Base-by-base conservation (phyloP, 2,888 invertebrate species). In the Pseudococcus longispinus region DNA sequence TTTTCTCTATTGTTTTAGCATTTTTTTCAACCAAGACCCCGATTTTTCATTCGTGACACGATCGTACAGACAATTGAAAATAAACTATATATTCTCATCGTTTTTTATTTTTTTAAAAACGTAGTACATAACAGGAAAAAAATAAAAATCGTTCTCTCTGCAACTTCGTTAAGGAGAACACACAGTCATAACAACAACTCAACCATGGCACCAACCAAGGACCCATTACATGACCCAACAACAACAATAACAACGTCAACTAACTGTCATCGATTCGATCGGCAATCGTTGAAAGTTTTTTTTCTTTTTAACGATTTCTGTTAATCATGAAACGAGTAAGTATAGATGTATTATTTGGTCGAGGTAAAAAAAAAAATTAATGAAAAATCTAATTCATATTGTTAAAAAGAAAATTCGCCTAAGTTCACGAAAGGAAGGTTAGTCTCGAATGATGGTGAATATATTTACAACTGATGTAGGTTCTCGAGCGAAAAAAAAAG, bases 41-140 rank as follows among this genome's bases (percentile, higher is more conserved):
- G n/a, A 15, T 55, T 18, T 13, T 55, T 55, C 55, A 60, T 60
- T 60, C 20, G 0, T 0, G 2, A 60, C 44, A 13, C 44, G 44
- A 6, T 42, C 37, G 42, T 42, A n/a, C 77, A 60, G 60, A 20
- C 20, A 60, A 60, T 42, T 80, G 77, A 42, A 80, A 80, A 80
- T 42, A 80, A 80, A 80, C 23, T 5, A n/a, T 32, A 26, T 60
- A 60, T 60, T 20, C 4, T 60, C 23, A 60, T n/a, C 42, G 42
- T 37, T 80, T 80, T 74, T 37, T 80, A 32, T 80, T 29, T 80
- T 80, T 37, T 80, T 80, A 80, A 80, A 80, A 80, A 80, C 26
- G 77, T n/a, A 42, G 29, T 37, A 42, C 26, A 80, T 37, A 42
- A 29, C 32, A 37, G 29, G 18, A 37, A 80, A 26, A n/a, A 77